phyloP scores from a whole-genome alignment of 2,797 vertebrate species.

The Spizella passerina region DNA sequence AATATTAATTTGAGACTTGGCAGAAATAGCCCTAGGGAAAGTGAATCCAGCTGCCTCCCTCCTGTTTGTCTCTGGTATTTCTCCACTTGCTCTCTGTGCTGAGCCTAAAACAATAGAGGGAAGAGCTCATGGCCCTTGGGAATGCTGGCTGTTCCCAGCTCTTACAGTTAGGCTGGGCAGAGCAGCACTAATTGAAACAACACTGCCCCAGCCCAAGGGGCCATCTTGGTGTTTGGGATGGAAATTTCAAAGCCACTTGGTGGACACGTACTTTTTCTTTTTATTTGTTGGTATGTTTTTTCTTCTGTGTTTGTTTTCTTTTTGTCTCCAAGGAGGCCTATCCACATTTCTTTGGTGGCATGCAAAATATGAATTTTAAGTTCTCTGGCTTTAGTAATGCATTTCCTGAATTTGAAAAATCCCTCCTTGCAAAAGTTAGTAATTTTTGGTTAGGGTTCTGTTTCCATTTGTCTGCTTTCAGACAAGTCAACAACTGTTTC shows the following conservation, averaged over 20 bases:
- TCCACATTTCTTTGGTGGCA: not conserved
- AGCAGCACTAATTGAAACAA: not conserved
- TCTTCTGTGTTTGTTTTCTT: not conserved
- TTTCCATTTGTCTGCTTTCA: slow-evolving; percentile 36
- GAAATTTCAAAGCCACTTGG: not conserved
- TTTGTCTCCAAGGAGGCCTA: not conserved
- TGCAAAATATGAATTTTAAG: not conserved
- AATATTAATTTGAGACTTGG: not conserved
- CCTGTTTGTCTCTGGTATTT: not conserved
- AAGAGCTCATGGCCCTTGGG: not conserved
- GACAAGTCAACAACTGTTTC: not conserved
- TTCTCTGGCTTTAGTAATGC: not conserved
- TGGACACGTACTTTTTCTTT: not conserved
- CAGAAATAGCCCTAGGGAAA: not conserved
- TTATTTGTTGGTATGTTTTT: not conserved
- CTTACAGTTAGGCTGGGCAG: not conserved
- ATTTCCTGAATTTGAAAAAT: slow-evolving; percentile 4
- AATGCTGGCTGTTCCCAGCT: not conserved
- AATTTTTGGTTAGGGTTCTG: not conserved
- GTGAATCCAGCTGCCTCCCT: not conserved
- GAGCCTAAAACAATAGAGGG: slow-evolving; percentile 8
- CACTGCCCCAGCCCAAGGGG: not conserved
- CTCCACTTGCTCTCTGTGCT: not conserved
- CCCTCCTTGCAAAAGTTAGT: not conserved
- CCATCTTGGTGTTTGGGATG: not conserved